Base-by-base conservation (phyloP, 2,797 vertebrate genomes). In the Sebastiscus albofasciatus region DNA sequence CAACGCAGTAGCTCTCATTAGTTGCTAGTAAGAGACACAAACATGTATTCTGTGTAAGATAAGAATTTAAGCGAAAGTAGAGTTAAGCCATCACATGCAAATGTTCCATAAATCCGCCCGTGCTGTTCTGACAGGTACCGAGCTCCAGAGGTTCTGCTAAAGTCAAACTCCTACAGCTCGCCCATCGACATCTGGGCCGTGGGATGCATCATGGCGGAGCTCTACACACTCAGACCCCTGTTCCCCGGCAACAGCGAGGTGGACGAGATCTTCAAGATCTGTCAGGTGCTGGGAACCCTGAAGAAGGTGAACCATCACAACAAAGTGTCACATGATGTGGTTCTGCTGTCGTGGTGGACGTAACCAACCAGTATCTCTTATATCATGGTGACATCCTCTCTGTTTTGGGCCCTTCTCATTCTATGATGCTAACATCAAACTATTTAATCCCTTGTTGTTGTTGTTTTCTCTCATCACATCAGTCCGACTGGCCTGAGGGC, bases 111-210 rank as follows among this genome's bases (percentile, higher is more conserved):
- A 59, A 58, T 60, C 55, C 36, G 16, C 16, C 14, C 1, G 11
- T 42, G 22, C 24, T 76, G 12, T 60, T 71, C 5, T 18, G 39
- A 16, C 76, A 99, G 98, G 97, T 99, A 99, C 78, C 95, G 98
- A 8, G 98, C 97, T 46, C 98, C 98, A 31, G 98, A 99, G 79
- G 97, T 99, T 75, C 91, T 99, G 82, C 86, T 99, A 18, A 94
- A 96, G 72, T 99, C 97, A 0, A 96, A 93, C 9, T 62, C 95
- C 54, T 99, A 99, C 75, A 99, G 97, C 84, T 99, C 97, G 31
- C 97, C 98, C 77, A 97, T 98, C 67, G 98, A 99, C n/a, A 87
- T 99, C 62, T 99, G 98, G 98, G 98, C 98, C 4, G 96, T 99
- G 64, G 98, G 98, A 67, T 98, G 98, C 85, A 99, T 99, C 82